Base-by-base conservation (phyloP, 2,888 invertebrate genomes). In the Zaprionus bogoriensis region DNA sequence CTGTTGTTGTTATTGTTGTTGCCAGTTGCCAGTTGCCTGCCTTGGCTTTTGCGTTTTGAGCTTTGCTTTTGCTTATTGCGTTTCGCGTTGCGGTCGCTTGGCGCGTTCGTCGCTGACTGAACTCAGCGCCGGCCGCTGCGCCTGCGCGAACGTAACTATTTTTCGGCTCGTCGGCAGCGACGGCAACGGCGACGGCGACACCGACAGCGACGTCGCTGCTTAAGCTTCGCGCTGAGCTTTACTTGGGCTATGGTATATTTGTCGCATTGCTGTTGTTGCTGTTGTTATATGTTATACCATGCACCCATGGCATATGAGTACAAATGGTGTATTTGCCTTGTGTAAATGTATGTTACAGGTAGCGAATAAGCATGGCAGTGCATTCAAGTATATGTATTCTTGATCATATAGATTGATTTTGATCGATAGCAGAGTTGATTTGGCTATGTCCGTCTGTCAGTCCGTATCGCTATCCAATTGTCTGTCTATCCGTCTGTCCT, bases 21-120 rank as follows among this genome's bases (percentile, higher is more conserved):
- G 36, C 17, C 7, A 19, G 7, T 38, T 22, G 39, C 10, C 20
- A n/a, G 30, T 38, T 36, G n/a, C 22, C 9, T 45, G 23, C 47
- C 27, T 42, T 25, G 50, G n/a, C n/a, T n/a, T n/a, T 52, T 52
- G 44, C 20, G 22, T 20, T 12, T 42, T 20, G 36, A 9, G 22
- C 5, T 41, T 28, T 38, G 7, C 20, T 9, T 46, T 27, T 62
- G 7, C 20, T 9, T 46, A 22, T 62, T 30, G 46, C 39, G 57
- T 57, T 57, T 30, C 36, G 36, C 51, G 54, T 74, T 64, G 71
- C 57, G 65, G 32, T 72, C 58, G 64, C 72, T 58, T 68, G 38
- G 68, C 76, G 75, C 61, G 66, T 62, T 79, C 76, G 72, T 58
- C 46, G 38, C 28, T 48, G 60, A 79, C 78, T 85, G 79, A 75